Percentiles rank a stretch among this genome's conserved stretches.
phyloP scores from a whole-genome alignment of 2,888 invertebrate species.

The Nomada flava region DNA sequence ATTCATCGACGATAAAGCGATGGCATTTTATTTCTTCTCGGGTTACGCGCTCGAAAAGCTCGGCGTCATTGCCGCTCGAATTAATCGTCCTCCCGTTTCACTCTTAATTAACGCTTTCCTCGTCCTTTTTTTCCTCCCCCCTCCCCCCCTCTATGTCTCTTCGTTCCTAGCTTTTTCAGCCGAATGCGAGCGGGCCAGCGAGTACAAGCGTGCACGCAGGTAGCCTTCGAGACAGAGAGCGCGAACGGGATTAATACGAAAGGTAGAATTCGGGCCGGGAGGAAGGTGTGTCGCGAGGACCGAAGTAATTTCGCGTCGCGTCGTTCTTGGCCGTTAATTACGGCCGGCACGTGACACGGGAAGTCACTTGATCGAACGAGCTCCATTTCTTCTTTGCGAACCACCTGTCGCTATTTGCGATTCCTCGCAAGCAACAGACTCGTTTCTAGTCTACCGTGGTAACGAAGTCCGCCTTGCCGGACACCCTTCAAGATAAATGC shows the following conservation, averaged over 20 bases:
- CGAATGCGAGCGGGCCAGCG: no score
- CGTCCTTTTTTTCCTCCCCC: no score
- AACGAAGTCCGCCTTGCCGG: not conserved
- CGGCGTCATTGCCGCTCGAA: not conserved
- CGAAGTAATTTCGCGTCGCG: slow-evolving; percentile 6
- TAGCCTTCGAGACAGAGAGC: not conserved
- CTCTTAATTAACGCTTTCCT: no score
- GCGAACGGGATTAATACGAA: not conserved
- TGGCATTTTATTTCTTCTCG: not conserved
- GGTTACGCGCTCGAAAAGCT: not conserved
- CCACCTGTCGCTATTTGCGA: slow-evolving; percentile 55
- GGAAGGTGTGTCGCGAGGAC: slow-evolving; percentile 5
- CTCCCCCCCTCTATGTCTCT: no score
- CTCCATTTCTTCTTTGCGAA: slow-evolving; percentile 41
- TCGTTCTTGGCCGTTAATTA: slow-evolving; percentile 66
- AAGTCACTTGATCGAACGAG: slow-evolving; percentile 55
- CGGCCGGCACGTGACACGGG: slow-evolving; percentile 54
- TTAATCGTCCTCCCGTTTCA: no score
- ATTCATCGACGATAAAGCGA: not conserved
- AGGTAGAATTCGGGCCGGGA: not conserved
- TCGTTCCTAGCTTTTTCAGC: no score
- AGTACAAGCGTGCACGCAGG: not conserved
- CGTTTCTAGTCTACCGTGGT: not conserved
- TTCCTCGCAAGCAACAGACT: slow-evolving; percentile 20
- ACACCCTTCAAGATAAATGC: not conserved